Conservation (phyloP, 2,113 vertebrate genomes). For the Prinia subflava region DNA sequence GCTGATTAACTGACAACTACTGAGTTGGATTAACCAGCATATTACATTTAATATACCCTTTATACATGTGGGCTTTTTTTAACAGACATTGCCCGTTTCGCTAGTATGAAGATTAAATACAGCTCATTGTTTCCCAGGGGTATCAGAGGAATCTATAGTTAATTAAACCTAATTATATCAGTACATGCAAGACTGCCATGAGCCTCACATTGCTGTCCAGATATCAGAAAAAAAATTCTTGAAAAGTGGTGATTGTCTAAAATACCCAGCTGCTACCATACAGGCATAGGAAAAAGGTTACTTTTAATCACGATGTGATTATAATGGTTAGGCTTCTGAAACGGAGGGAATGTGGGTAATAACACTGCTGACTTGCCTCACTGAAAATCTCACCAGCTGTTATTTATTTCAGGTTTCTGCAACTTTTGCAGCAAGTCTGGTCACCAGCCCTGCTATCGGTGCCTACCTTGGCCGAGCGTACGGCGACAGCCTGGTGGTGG, state of each 20-base stretch:
- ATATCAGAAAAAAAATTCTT: background rate
- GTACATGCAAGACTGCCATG: background rate
- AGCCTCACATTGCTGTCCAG: background rate
- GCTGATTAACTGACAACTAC: background rate
- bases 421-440: slow-evolving; percentile 86
- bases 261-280: background rate
- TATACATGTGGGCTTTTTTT: rapidly evolving
- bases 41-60: background rate
- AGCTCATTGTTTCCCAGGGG: background rate
- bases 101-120: background rate
- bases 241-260: background rate
- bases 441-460: slow-evolving; percentile 87
- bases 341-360: background rate
- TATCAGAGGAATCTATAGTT: background rate
- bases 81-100: background rate
- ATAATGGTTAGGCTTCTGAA: background rate
- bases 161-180: background rate
- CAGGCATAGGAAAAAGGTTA: background rate
- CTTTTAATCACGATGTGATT: background rate
- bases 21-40: background rate
- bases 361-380: background rate
- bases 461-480: slow-evolving; percentile 85
- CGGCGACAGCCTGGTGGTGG: slow-evolving; percentile 85
- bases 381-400: background rate
- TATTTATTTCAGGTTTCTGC: slow-evolving; percentile 78